Evolutionary conservation across 1,140 invertebrate species (phyloP), one percentile per base, ranked within the genome.

Genomic region (Chrysopa pallens): DNA sequence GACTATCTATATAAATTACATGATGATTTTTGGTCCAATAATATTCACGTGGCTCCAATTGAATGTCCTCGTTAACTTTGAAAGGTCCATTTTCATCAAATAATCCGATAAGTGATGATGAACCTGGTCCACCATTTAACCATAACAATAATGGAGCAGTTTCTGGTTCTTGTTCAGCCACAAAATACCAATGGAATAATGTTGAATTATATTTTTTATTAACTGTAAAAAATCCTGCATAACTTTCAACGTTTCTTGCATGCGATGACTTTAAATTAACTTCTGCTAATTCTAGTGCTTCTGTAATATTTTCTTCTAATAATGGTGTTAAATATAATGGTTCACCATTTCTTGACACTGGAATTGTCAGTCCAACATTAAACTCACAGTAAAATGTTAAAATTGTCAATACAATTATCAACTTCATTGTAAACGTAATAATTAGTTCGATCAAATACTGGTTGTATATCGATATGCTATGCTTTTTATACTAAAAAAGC

Each of bases 161-260:
- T 50, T 66, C 5, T 23, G 17, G 17, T 5, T 23, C 56, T 7
- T 59, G 53, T 38, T 68, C 57, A 0, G 83, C 76, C 1, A 84
- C 84, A 55, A 89, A 90, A 51, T 84, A 90, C 86, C 86, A 90
- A 59, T 89, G 89, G 63, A 85, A 90, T 47, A 88, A 68, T 54
- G 89, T 88, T 0, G 84, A 84, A 50, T 84, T 78, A 54, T 68
- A 80, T 35, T 70, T 54, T 48, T 78, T 72, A 51, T 88, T 80
- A 4, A 89, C 80, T 1, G 80, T 84, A 7, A 85, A 59, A 50
- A 73, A 84, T 1, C 80, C 81, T 8, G 75, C 63, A 49, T 77
- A 76, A 40, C 72, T 74, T 27, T 49, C 54, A 4, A 69, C 47
- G 40, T 23, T 23, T 5, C 5, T 23, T 23, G 17, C 17, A 23